Percentiles rank a stretch among this genome's conserved stretches.
Conservation (phyloP, 2,797 vertebrate species). For the Gephyroberyx darwinii region DNA sequence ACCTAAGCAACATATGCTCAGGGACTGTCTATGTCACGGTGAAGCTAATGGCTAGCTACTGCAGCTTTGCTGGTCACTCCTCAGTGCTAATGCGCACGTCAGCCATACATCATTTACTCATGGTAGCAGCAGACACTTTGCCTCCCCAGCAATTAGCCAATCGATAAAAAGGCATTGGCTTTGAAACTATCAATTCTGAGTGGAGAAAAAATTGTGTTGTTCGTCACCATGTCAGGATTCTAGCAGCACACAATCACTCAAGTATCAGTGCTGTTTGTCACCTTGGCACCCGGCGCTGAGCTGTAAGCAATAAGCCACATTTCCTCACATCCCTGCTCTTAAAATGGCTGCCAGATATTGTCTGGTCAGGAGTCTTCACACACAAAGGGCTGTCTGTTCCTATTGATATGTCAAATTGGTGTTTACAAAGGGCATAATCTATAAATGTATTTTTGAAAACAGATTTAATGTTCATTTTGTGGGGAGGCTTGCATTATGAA, state of each 20-base stretch:
- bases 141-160: constrained; percentile 79
- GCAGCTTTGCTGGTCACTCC: constrained; percentile 49
- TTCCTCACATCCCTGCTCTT: constrained; percentile 47
- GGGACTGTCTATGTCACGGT: constrained; percentile 5
- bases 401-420: constrained; percentile 31
- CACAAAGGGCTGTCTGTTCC: constrained; percentile 47
- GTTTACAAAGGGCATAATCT: constrained; percentile 3
- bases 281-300: constrained; percentile 53
- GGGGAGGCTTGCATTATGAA: constrained; percentile 36
- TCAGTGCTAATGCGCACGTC: constrained; percentile 66
- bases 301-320: constrained; percentile 41
- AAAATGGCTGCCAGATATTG: constrained; percentile 57
- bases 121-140: constrained; percentile 70
- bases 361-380: constrained; percentile 41
- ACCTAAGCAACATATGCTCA: constrained; percentile 12
- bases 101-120: constrained; percentile 80
- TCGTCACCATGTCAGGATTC: constrained; percentile 73
- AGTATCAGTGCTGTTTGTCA: constrained; percentile 66
- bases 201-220: constrained; percentile 57
- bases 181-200: constrained; percentile 75
- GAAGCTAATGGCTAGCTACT: constrained; percentile 12
- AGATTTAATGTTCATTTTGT: constrained; percentile 24
- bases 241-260: constrained; percentile 70
- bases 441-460: constrained; percentile 14
- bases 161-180: constrained; percentile 78